phyloP scores from a whole-genome alignment of 2,888 invertebrate genomes.

The Silvanus unidentatus region DNA sequence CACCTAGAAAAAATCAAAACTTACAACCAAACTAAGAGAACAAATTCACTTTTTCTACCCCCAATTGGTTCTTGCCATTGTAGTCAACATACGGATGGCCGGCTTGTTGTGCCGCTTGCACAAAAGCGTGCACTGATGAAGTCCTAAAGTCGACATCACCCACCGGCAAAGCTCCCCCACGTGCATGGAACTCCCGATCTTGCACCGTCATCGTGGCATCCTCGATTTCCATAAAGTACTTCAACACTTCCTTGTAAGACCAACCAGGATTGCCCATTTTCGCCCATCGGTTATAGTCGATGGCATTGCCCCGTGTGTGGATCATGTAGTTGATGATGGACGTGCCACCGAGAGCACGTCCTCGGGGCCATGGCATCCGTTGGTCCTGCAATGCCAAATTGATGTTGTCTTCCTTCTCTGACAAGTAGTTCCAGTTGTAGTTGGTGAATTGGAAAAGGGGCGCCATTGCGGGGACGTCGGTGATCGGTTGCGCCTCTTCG shows the following conservation, averaged over 20 bases:
- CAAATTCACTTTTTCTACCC: conserved; percentile 41
- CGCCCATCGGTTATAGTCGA: conserved; percentile 68
- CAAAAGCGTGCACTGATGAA: conserved; percentile 50
- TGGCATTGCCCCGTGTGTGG: conserved; percentile 55
- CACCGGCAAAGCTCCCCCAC: conserved; percentile 41
- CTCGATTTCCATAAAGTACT: conserved; percentile 43
- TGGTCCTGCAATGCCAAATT: conserved; percentile 39
- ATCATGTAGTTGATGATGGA: conserved; percentile 49
- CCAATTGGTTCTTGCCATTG: conserved; percentile 57
- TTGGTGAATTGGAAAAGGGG: conserved; percentile 52
- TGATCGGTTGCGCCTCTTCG: conserved; percentile 47
- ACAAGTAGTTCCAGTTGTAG: conserved; percentile 57
- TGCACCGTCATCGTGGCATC: conserved; percentile 31
- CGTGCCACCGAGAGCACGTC: conserved; percentile 54
- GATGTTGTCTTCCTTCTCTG: conserved; percentile 49
- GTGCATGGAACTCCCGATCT: conserved; percentile 40
- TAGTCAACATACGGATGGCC: conserved; percentile 66
- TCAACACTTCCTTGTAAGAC: conserved; percentile 47
- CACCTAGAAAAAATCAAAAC: conserved; percentile 22
- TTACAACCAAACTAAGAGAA: background rate
- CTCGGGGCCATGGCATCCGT: conserved; percentile 48
- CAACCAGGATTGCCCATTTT: conserved; percentile 53
- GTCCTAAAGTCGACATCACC: conserved; percentile 44
- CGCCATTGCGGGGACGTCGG: conserved; percentile 51
- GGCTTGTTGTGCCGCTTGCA: conserved; percentile 58